Evolutionary conservation across 2,888 invertebrate species (phyloP).

Genomic region (Chromoteleia sp.): DNA sequence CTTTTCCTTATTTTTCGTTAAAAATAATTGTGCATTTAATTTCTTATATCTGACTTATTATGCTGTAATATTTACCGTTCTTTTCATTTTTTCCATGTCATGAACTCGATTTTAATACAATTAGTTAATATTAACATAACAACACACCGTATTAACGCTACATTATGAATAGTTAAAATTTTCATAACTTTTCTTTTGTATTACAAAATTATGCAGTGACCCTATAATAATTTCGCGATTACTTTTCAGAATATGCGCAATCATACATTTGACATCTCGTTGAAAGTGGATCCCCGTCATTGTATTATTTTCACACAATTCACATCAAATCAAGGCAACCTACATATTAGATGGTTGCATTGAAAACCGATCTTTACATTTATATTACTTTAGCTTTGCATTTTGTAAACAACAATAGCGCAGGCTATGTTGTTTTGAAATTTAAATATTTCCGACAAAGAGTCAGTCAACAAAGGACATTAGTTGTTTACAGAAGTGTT

Average conservation of each 20-base stretch:
- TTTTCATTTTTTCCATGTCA: neutral
- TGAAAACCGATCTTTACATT: too few species aligned
- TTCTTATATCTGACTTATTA: too few species aligned
- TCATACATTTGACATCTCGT: slow-evolving; percentile 8
- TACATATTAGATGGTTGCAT: too few species aligned
- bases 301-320: slow-evolving; percentile 11
- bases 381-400: too few species aligned
- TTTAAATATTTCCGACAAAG: too few species aligned
- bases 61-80: neutral
- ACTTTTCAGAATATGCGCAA: neutral
- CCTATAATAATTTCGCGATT: slow-evolving; percentile 1
- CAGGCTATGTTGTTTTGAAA: too few species aligned
- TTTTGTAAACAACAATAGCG: too few species aligned
- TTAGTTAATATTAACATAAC: slow-evolving; percentile 3
- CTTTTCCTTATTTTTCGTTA: too few species aligned
- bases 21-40: too few species aligned
- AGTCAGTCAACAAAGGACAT: too few species aligned
- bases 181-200: neutral
- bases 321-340: too few species aligned
- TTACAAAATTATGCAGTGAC: slow-evolving; percentile 4
- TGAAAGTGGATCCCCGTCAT: neutral
- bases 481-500: too few species aligned
- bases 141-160: neutral
- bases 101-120: slow-evolving; percentile 5
- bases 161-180: neutral